These are phyloP conservation scores for Myxocyprinus asiaticus DNA, from an alignment of 2,113 vertebrate species.

Conservation along the genomic window DNA sequence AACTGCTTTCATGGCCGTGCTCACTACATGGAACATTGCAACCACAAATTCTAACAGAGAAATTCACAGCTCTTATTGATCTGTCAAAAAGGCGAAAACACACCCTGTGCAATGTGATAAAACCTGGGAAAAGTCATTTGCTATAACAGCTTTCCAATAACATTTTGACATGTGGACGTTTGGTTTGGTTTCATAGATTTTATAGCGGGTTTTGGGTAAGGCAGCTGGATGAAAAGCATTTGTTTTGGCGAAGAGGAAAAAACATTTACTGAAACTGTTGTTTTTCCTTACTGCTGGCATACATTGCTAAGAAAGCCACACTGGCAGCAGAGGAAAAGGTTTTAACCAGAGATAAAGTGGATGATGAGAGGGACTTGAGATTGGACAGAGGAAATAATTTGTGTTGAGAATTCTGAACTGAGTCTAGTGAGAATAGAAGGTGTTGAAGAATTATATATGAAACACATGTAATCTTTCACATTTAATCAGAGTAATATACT, in stretches of 20 bases:
- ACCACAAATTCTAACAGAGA: conserved; percentile 6
- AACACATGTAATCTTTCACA: too few relatives aligned
- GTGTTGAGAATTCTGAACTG: too few relatives aligned
- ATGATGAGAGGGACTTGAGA: background rate
- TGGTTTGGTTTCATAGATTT: conserved; percentile 42
- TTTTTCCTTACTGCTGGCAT: background rate
- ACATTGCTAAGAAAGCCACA: conserved; percentile 1
- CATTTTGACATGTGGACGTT: conserved; percentile 16
- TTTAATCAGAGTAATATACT: too few relatives aligned
- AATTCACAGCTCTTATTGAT: conserved; percentile 40
- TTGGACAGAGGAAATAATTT: background rate
- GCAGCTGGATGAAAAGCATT: conserved; percentile 35
- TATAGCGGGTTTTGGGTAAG: conserved; percentile 8
- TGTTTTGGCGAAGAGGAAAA: conserved; percentile 22
- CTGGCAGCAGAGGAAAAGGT: conserved; percentile 1
- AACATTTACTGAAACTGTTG: too few relatives aligned
- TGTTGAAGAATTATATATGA: too few relatives aligned
- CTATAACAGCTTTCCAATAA: conserved; percentile 20
- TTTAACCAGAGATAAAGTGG: background rate
- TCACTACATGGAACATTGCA: conserved; percentile 8
- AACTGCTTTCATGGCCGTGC: background rate
- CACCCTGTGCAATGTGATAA: conserved; percentile 30
- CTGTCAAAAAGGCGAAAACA: conserved; percentile 40
- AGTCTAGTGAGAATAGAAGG: too few relatives aligned
- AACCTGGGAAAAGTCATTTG: conserved; percentile 28